Evolutionary conservation across 2,888 invertebrate species (phyloP).

Genomic region (Cheilosia grossa): DNA sequence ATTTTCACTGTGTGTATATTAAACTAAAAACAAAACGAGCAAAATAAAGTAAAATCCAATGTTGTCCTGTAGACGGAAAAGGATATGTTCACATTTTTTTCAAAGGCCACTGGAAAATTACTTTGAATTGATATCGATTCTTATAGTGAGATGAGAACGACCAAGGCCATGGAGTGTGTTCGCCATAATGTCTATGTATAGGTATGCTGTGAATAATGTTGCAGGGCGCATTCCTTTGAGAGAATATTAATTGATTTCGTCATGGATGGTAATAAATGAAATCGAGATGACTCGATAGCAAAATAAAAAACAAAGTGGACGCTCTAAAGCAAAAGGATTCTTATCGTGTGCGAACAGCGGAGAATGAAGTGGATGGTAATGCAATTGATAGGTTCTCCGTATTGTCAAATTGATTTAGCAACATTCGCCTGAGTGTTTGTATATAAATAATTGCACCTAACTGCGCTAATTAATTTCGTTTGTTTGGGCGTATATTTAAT

Average conservation of each 20-base stretch:
- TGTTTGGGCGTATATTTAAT: too few species aligned
- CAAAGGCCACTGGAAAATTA: slow-evolving; percentile 48
- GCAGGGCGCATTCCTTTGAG: slow-evolving; percentile 41
- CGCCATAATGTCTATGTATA: background rate
- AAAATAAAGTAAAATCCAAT: slow-evolving; percentile 45
- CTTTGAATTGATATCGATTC: slow-evolving; percentile 38
- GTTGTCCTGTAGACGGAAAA: slow-evolving; percentile 45
- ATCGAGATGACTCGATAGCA: slow-evolving; percentile 17
- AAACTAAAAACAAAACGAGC: background rate
- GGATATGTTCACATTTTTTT: slow-evolving; percentile 48
- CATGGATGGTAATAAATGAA: slow-evolving; percentile 29
- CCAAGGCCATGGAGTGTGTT: background rate
- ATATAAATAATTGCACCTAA: too few species aligned
- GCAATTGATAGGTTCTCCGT: background rate
- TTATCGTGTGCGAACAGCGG: background rate
- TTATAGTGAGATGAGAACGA: background rate
- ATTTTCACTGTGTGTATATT: slow-evolving; percentile 6
- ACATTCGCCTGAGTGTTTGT: background rate
- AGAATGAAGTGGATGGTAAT: background rate
- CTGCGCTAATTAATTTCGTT: too few species aligned
- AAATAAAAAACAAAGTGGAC: slow-evolving; percentile 15
- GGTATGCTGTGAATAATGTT: slow-evolving; percentile 41
- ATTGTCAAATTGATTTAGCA: background rate
- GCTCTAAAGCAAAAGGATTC: slow-evolving; percentile 20
- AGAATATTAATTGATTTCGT: slow-evolving; percentile 55